These are phyloP conservation scores for Chionodraco myersi DNA, from an alignment of 2,113 vertebrate species.

Conservation along the genomic window DNA sequence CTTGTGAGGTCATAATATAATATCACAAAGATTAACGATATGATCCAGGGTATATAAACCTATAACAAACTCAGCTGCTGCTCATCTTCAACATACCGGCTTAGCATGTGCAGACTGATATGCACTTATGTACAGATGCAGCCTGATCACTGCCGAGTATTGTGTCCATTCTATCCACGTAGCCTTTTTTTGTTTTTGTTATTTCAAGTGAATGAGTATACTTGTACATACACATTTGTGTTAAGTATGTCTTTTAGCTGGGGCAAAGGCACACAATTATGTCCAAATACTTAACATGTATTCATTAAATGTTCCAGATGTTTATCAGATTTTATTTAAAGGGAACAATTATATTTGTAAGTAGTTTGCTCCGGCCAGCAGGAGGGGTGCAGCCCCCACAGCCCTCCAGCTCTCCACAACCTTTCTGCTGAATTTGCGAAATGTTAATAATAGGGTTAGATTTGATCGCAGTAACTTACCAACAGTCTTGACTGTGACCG, in stretches of 20 bases:
- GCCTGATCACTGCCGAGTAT: not conserved
- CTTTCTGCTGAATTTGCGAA: not conserved
- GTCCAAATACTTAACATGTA: not conserved
- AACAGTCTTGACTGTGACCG: conserved; percentile 89
- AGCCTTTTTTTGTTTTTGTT: not conserved
- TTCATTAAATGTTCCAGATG: not conserved
- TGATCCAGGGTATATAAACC: not conserved
- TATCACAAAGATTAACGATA: not conserved
- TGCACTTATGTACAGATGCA: not conserved
- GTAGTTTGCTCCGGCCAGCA: not conserved
- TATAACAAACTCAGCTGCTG: conserved; percentile 9
- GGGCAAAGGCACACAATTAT: not conserved
- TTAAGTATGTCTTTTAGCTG: not conserved
- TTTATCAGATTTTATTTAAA: not conserved
- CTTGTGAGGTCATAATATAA: not conserved
- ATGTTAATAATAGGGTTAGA: not conserved
- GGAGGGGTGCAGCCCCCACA: not conserved
- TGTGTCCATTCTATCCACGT: not conserved
- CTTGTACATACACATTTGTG: too few species aligned
- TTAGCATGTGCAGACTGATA: not conserved
- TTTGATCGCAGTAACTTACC: conserved; percentile 83
- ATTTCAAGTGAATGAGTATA: not conserved
- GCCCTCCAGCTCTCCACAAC: not conserved
- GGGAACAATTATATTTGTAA: not conserved
- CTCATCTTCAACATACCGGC: not conserved